Conservation (phyloP, 2,888 invertebrate species). For the Hirtodrosophila duncani region DNA sequence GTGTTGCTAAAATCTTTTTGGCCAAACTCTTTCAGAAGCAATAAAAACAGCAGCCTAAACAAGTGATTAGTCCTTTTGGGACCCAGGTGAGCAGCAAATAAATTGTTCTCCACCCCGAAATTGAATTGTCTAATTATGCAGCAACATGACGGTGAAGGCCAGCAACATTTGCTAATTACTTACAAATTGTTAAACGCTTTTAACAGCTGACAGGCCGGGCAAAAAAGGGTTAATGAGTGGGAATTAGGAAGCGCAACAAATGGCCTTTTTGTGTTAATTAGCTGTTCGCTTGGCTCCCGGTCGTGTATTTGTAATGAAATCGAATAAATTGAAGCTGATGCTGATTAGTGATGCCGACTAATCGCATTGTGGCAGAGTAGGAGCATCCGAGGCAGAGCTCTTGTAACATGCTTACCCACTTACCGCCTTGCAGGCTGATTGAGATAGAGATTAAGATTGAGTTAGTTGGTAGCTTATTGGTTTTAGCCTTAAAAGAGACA, state of each 20-base stretch:
- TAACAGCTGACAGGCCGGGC: slow-evolving; percentile 47
- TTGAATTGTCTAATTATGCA: slow-evolving; percentile 51
- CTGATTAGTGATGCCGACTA: slow-evolving; percentile 25
- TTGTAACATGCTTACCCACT: slow-evolving; percentile 40
- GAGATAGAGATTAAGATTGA: slow-evolving; percentile 4
- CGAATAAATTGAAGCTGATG: slow-evolving; percentile 7
- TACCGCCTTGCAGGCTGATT: slow-evolving; percentile 30
- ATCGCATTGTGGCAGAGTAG: slow-evolving; percentile 35
- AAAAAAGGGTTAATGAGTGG: slow-evolving; percentile 56
- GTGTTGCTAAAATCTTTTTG: too few species aligned
- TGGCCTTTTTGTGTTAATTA: slow-evolving; percentile 47
- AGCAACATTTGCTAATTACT: slow-evolving; percentile 54
- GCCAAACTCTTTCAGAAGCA: too few species aligned
- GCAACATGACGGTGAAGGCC: slow-evolving; percentile 11
- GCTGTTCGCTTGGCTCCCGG: slow-evolving; percentile 7
- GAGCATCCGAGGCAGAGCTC: slow-evolving; percentile 11
- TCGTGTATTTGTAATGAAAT: not conserved
- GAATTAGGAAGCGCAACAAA: slow-evolving; percentile 62
- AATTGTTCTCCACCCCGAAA: slow-evolving; percentile 23
- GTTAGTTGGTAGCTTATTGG: too few species aligned
- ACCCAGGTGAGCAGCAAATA: too few species aligned
- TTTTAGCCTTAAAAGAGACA: too few species aligned
- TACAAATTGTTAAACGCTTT: slow-evolving; percentile 59
- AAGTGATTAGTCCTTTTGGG: too few species aligned
- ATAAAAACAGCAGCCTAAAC: too few species aligned